Conservation (phyloP, 30 jellyfish, hydroid and myxozoan genomes). For the Chrysaora quinquecirrha region DNA sequence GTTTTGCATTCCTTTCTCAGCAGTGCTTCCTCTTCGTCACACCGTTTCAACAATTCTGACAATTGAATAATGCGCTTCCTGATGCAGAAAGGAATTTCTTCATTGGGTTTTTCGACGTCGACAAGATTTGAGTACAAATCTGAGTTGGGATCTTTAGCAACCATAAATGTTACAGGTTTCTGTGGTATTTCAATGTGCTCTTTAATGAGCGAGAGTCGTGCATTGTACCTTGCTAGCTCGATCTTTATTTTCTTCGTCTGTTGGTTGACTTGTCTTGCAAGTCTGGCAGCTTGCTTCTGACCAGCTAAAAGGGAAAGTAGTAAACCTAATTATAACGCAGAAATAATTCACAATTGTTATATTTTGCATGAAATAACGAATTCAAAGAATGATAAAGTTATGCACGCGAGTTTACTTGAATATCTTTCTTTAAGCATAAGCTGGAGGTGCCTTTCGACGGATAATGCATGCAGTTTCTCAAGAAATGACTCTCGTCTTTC, state of each 20-base stretch:
- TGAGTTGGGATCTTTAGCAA: constrained; percentile 8
- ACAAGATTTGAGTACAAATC: background rate
- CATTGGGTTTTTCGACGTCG: background rate
- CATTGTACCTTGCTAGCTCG: constrained; percentile 15
- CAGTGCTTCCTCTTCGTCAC: background rate
- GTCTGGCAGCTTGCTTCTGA: constrained; percentile 9
- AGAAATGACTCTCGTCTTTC: background rate
- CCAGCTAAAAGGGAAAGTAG: background rate
- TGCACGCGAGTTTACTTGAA: background rate
- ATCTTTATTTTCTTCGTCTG: constrained; percentile 9
- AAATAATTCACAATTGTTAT: no score
- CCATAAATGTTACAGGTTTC: background rate
- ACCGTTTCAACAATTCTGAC: background rate
- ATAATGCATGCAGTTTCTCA: background rate
- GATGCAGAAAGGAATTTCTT: background rate
- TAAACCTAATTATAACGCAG: background rate
- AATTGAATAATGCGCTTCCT: background rate
- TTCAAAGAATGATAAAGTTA: background rate
- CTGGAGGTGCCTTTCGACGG: constrained; percentile 29
- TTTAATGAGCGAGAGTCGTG: background rate
- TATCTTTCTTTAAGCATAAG: constrained; percentile 18
- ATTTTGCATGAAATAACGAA: background rate
- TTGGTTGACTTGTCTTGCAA: background rate
- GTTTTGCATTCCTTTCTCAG: background rate
- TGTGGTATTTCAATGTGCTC: background rate